These are phyloP conservation scores for Cinara cedri DNA, from an alignment of 2,888 invertebrate genomes.

Conservation along the genomic window DNA sequence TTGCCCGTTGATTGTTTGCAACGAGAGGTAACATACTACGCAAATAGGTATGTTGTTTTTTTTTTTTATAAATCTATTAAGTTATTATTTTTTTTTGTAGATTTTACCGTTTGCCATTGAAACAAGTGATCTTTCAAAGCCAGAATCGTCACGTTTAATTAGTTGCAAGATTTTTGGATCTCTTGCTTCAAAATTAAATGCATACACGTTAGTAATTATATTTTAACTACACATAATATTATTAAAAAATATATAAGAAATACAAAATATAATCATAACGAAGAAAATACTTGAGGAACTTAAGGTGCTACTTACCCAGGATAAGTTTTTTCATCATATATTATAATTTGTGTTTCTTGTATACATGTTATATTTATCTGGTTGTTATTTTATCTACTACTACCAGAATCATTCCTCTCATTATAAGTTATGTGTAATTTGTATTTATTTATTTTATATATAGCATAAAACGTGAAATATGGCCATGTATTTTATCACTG, in stretches of 20 bases:
- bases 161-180: constrained; percentile 48
- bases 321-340: no score
- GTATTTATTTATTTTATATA: no score
- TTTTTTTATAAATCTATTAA: not conserved
- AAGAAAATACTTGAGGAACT: no score
- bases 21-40: constrained; percentile 15
- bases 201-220: constrained; percentile 10
- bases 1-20: constrained; percentile 45
- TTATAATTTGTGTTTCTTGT: no score
- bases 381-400: no score
- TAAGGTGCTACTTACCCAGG: no score
- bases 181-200: constrained; percentile 34
- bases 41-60: not conserved
- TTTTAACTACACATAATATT: not conserved
- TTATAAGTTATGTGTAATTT: no score
- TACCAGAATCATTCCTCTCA: no score
- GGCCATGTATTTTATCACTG: constrained; percentile 50
- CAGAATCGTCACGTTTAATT: constrained; percentile 35
- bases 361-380: no score
- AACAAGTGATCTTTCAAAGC: constrained; percentile 36
- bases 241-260: not conserved
- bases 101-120: constrained; percentile 51
- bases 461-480: constrained; percentile 54
- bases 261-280: no score
- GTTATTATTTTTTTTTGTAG: not conserved